Evolutionary conservation across 1,140 invertebrate species (phyloP).

Genomic region (Nylanderia fulva): DNA sequence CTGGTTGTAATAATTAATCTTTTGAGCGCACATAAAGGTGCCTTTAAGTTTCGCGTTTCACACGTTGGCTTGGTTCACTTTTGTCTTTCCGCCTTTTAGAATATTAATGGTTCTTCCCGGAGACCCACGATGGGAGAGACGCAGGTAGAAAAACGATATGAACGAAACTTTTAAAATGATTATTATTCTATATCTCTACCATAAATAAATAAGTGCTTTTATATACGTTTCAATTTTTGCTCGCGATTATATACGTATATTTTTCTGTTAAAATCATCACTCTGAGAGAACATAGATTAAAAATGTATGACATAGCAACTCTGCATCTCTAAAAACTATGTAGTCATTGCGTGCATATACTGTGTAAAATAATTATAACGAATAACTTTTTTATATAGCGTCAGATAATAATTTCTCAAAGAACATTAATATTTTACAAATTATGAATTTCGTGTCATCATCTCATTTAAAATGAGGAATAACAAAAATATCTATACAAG

Average conservation of each 20-base stretch:
- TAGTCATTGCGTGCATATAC: background rate
- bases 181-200: slow-evolving; percentile 26
- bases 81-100: slow-evolving; percentile 46
- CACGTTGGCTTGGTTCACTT: slow-evolving; percentile 44
- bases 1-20: slow-evolving; percentile 52
- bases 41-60: slow-evolving; percentile 53
- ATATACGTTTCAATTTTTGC: background rate
- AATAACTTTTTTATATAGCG: background rate
- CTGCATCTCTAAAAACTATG: background rate
- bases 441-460: background rate
- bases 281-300: background rate
- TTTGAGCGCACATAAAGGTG: slow-evolving; percentile 16
- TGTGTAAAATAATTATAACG: background rate
- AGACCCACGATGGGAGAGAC: too few relatives aligned
- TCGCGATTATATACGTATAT: slow-evolving; percentile 2
- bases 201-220: slow-evolving; percentile 17
- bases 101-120: slow-evolving; percentile 18
- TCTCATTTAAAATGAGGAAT: background rate
- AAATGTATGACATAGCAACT: background rate
- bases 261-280: slow-evolving; percentile 4
- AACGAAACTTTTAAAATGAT: slow-evolving; percentile 45
- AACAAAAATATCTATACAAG: too few relatives aligned
- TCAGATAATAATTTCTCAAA: background rate
- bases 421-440: background rate
- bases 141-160: background rate